phyloP scores from a whole-genome alignment of 2,113 vertebrate species.

The Sinocyclocheilus grahami region DNA sequence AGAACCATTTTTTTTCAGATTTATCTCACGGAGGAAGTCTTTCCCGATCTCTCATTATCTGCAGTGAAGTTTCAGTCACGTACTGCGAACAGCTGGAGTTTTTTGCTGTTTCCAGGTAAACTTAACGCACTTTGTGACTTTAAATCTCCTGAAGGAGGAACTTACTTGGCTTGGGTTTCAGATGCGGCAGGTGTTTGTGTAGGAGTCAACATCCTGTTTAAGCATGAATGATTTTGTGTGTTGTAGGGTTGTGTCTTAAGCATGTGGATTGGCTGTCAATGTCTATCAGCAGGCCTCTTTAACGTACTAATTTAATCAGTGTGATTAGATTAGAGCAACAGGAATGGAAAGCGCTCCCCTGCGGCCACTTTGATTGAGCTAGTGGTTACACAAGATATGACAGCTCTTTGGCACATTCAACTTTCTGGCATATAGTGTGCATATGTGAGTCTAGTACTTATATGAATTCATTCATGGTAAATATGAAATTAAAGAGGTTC shows the following conservation, averaged over 20 bases:
- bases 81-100: background rate
- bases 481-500: background rate
- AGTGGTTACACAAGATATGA: conserved; percentile 13
- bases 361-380: background rate
- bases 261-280: conserved; percentile 50
- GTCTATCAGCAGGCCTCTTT: conserved; percentile 27
- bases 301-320: conserved; percentile 43
- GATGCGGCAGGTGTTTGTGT: conserved; percentile 7
- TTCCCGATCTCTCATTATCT: background rate
- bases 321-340: conserved; percentile 44
- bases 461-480: background rate
- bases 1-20: background rate
- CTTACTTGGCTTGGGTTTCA: background rate
- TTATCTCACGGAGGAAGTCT: conserved; percentile 5
- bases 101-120: background rate
- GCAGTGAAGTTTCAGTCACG: background rate
- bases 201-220: conserved; percentile 35
- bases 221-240: conserved; percentile 23
- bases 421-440: background rate
- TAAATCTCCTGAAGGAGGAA: background rate
- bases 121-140: background rate
- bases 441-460: background rate
- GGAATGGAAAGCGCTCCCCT: conserved; percentile 10
- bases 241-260: conserved; percentile 32
- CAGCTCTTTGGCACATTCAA: conserved; percentile 4